These are phyloP conservation scores for Caenorhabditis zanzibari DNA, from an alignment of 2,888 invertebrate genomes.

Conservation along the genomic window DNA sequence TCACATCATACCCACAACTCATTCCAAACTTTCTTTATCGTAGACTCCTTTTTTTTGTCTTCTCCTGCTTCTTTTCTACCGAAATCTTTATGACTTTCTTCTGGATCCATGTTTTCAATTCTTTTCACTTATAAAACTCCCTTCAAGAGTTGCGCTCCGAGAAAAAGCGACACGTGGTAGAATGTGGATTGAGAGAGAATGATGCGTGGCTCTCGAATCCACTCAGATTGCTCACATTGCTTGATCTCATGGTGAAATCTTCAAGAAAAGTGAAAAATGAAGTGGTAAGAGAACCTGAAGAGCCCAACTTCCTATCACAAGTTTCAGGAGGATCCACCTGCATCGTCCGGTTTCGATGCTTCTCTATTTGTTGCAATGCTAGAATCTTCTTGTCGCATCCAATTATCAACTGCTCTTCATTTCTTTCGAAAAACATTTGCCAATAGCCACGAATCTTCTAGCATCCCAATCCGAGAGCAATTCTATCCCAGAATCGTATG, in stretches of 20 bases:
- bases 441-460: slow-evolving; percentile 25
- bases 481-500: slow-evolving; percentile 55
- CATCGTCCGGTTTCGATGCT: not conserved
- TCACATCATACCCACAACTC: slow-evolving; percentile 7
- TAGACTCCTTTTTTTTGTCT: no score
- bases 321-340: not conserved
- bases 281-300: not conserved
- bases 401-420: slow-evolving; percentile 58
- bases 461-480: slow-evolving; percentile 28
- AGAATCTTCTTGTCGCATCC: slow-evolving; percentile 53
- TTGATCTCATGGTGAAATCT: slow-evolving; percentile 46
- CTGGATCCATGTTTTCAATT: no score
- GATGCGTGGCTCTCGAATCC: not conserved
- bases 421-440: slow-evolving; percentile 63
- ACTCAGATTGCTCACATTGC: not conserved
- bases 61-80: no score
- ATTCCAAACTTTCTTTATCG: not conserved
- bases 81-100: no score
- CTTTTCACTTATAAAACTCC: no score
- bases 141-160: no score
- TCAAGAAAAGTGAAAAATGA: slow-evolving; percentile 41
- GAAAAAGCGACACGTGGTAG: no score
- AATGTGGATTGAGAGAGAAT: not conserved
- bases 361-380: slow-evolving; percentile 47
- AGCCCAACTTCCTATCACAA: not conserved